Conservation (phyloP, 1,140 invertebrate species). For the Tigriopus japonicus region DNA sequence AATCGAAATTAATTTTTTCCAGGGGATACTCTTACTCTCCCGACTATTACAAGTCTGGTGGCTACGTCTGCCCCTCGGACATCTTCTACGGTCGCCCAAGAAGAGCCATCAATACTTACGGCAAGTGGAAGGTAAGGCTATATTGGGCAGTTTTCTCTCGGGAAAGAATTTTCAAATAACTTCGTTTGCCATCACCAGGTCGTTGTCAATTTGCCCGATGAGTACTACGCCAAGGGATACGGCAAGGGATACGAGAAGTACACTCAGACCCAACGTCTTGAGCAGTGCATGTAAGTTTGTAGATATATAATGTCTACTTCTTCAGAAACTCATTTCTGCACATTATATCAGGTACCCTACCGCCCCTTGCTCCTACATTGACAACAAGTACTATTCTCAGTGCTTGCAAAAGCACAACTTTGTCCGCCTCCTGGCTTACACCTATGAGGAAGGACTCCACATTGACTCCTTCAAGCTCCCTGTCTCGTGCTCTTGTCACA, state of each 20-base stretch:
- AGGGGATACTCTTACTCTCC: constrained; percentile 19
- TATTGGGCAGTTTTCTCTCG: constrained; percentile 10
- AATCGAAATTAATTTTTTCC: neutral
- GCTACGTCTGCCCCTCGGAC: constrained; percentile 22
- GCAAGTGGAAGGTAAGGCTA: constrained; percentile 21
- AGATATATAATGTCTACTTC: neutral
- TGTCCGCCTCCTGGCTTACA: constrained; percentile 20
- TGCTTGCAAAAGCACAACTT: constrained; percentile 22
- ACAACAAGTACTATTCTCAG: constrained; percentile 16
- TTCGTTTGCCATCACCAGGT: neutral
- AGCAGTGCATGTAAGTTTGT: constrained; percentile 21
- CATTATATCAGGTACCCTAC: constrained; percentile 18
- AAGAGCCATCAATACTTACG: constrained; percentile 21
- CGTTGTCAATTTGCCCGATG: constrained; percentile 16
- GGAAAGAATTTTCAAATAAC: neutral
- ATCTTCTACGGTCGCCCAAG: constrained; percentile 21
- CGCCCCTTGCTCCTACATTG: constrained; percentile 20
- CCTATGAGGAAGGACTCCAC: constrained; percentile 20
- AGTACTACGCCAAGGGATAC: constrained; percentile 13
- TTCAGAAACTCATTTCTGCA: neutral
- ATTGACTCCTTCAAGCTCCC: constrained; percentile 22
- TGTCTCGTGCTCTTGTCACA: constrained; percentile 19
- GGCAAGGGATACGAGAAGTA: constrained; percentile 15
- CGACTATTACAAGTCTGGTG: constrained; percentile 21
- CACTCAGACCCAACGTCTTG: constrained; percentile 21